Evolutionary conservation across 2,797 vertebrate genomes (phyloP), one percentile per base, ranked within the genome.

Genomic region (Nannoperca australis): DNA sequence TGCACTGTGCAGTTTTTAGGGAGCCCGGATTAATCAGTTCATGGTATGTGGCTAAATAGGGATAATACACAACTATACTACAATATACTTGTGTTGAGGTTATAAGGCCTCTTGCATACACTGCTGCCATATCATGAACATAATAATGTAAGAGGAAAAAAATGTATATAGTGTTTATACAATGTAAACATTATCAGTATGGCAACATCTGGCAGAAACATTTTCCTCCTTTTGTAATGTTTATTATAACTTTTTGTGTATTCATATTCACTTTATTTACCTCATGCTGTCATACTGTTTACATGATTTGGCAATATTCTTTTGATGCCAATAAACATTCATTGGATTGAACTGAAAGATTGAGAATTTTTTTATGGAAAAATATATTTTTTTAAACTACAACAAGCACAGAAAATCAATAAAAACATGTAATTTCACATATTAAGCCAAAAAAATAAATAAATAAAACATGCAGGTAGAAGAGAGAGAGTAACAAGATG

Each of bases 11-110:
- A 12, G 27, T 63, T 64, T 80, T 70, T 6, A 50, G 10, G 10
- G 63, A 47, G 22, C 30, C 18, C 14, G 20, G 20, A 42, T 51
- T 44, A 65, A 69, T 78, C 18, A 69, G 22, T 54, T 24, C 2
- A 50, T 81, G 38, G 7, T 44, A 17, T 73, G 9, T 59, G 42
- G 40, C 44, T 34, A 66, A 72, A 66, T 30, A 3, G 9, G 1
- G 15, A 51, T 11, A 50, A 64, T 8, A 50, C 38, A 68, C 27
- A 49, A 53, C 0, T 54, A 30, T 17, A 71, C 14, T 24, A 49
- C 13, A 40, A 49, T 27, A 45, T 50, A 15, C 32, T 32, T 54
- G 13, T 15, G 17, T 20, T 63, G 44, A 44, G 5, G n/a, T 58
- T 14, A 27, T 2, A 18, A 55, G n/a, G 34, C 20, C 22, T 58